Conservation (phyloP, 2,888 invertebrate genomes). For the Eubasilissa splendida region DNA sequence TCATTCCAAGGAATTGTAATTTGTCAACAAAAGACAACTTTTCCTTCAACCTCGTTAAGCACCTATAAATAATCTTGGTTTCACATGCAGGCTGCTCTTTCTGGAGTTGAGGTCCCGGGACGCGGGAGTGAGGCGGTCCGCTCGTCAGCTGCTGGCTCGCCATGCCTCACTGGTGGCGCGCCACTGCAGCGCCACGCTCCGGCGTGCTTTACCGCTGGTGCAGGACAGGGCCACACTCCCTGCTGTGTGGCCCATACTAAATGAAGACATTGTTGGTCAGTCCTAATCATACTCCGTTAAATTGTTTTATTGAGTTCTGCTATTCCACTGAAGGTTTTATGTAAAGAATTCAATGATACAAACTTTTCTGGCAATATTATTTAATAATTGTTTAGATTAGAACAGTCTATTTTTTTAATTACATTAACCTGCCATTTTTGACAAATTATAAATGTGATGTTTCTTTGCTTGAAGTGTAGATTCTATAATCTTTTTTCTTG, state of each 20-base stretch:
- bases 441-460: too few species aligned
- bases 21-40: too few species aligned
- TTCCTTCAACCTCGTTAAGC: neutral
- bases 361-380: too few species aligned
- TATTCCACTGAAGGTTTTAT: too few species aligned
- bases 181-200: slow-evolving; percentile 66
- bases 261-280: slow-evolving; percentile 69
- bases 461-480: too few species aligned
- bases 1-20: too few species aligned
- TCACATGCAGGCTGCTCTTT: slow-evolving; percentile 64
- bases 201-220: slow-evolving; percentile 62
- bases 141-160: slow-evolving; percentile 65
- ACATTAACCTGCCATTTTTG: too few species aligned
- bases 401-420: too few species aligned
- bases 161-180: slow-evolving; percentile 66
- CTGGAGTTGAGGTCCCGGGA: slow-evolving; percentile 62
- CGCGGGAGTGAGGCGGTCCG: slow-evolving; percentile 64
- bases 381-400: too few species aligned
- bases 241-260: slow-evolving; percentile 66
- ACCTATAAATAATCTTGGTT: neutral
- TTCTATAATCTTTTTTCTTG: too few species aligned
- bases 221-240: slow-evolving; percentile 64
- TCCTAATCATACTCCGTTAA: neutral
- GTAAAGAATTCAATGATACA: too few species aligned
- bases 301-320: too few species aligned